Evolutionary conservation across 53 echinoderm and acorn worm genomes (phyloP).

Genomic region (Echinarachnius parma): DNA sequence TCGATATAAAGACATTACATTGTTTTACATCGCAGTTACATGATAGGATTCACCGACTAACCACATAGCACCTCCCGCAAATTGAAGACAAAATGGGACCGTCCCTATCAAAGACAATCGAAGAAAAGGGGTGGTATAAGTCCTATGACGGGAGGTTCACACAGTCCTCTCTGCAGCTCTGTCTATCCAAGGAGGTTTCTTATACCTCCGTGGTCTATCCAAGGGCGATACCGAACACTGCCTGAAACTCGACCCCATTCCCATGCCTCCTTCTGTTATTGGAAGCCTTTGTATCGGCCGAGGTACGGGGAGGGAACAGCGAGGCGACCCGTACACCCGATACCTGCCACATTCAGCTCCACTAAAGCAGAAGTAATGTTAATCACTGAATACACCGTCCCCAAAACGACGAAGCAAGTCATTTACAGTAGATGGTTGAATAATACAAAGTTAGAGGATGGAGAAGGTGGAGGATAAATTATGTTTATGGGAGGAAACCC

Average conservation of each 20-base stretch:
- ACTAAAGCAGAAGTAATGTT: slow-evolving; percentile 34
- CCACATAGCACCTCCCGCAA: too few species aligned
- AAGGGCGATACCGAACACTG: too few species aligned
- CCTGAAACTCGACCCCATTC: slow-evolving; percentile 12
- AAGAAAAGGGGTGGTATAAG: too few species aligned
- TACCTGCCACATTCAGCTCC: slow-evolving; percentile 5
- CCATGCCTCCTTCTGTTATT: neutral
- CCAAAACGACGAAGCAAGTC: slow-evolving; percentile 6
- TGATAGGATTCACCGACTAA: too few species aligned
- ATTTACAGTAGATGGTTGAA: neutral
- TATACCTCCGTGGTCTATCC: too few species aligned
- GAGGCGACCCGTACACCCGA: slow-evolving; percentile 25
- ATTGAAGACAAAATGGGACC: too few species aligned
- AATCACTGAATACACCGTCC: slow-evolving; percentile 12
- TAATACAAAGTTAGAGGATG: neutral
- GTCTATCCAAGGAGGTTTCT: too few species aligned
- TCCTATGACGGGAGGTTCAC: too few species aligned
- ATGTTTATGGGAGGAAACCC: neutral
- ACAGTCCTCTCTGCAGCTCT: too few species aligned
- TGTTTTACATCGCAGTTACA: too few species aligned
- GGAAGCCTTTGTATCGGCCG: slow-evolving; percentile 10
- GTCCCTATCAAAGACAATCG: too few species aligned
- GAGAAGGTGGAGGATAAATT: neutral
- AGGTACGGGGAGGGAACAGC: slow-evolving; percentile 12
- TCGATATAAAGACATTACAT: too few species aligned